phyloP scores from a whole-genome alignment of 2,113 vertebrate species.

The Prolemur simus region DNA sequence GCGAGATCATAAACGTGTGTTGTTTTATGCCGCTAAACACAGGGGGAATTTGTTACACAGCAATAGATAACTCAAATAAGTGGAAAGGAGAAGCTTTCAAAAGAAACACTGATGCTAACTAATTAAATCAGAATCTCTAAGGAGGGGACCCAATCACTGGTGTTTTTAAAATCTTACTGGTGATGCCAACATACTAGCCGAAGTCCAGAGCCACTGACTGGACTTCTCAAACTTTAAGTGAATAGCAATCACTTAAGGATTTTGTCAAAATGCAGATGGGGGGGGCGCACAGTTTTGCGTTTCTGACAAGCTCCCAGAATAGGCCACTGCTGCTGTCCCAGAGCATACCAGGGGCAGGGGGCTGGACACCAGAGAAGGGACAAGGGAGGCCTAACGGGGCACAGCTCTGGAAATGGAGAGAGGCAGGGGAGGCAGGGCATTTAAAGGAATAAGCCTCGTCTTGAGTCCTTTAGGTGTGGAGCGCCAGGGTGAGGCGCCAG shows the following conservation, averaged over 20 bases:
- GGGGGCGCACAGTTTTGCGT: neutral
- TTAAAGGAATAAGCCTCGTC: neutral
- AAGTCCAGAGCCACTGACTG: neutral
- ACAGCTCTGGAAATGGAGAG: neutral
- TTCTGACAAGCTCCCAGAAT: neutral
- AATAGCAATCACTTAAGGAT: neutral
- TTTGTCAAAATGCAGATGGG: neutral
- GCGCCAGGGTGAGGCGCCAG: neutral
- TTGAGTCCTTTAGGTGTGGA: neutral
- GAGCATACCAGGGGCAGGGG: neutral
- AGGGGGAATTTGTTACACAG: neutral
- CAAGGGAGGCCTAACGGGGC: neutral
- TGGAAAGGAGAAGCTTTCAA: neutral
- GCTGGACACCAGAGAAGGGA: neutral
- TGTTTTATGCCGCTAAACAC: neutral
- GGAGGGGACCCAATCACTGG: neutral
- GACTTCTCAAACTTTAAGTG: neutral
- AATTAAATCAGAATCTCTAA: neutral
- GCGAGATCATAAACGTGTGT: neutral
- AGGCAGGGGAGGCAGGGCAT: too few species aligned
- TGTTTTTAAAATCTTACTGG: neutral
- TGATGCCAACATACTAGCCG: neutral
- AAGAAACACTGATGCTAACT: neutral
- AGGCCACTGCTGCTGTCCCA: neutral
- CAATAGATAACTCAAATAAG: neutral